A percentile compares a stretch with the other conserved stretches of the same genome.
Conservation (phyloP, 2,888 invertebrate species). For the Allygus modestus region DNA sequence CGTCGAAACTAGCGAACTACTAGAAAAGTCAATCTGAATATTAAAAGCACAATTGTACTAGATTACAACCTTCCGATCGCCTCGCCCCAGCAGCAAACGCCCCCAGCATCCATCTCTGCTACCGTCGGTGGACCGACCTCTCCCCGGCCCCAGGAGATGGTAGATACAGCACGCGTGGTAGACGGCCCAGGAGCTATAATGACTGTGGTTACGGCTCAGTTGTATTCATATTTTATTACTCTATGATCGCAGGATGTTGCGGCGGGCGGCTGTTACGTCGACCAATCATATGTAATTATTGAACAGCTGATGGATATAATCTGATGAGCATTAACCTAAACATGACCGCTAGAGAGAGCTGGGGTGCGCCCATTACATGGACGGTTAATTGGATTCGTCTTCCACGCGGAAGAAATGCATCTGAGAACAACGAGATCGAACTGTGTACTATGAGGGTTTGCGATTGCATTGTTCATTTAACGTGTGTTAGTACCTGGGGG, state of each 20-base stretch:
- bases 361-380: neutral
- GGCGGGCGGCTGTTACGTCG: slow-evolving; percentile 35
- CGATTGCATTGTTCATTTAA: too few species aligned
- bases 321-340: slow-evolving; percentile 58
- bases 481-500: too few species aligned
- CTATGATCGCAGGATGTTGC: slow-evolving; percentile 45
- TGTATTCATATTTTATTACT: slow-evolving; percentile 58
- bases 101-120: neutral
- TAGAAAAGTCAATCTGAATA: too few species aligned
- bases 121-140: neutral
- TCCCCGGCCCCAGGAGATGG: slow-evolving; percentile 4
- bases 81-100: too few species aligned
- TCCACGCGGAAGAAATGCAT: neutral
- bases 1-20: too few species aligned
- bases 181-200: slow-evolving; percentile 42
- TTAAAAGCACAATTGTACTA: too few species aligned
- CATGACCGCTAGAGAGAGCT: slow-evolving; percentile 1
- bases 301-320: slow-evolving; percentile 54
- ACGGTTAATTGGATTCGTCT: neutral
- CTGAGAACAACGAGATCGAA: too few species aligned
- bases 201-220: slow-evolving; percentile 52
- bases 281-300: slow-evolving; percentile 54
- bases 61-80: too few species aligned
- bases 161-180: slow-evolving; percentile 40
- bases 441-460: too few species aligned